Percentiles rank a stretch among this genome's conserved stretches.
These are phyloP conservation scores for Galleria mellonella DNA, from an alignment of 1,140 invertebrate species.

Conservation along the genomic window DNA sequence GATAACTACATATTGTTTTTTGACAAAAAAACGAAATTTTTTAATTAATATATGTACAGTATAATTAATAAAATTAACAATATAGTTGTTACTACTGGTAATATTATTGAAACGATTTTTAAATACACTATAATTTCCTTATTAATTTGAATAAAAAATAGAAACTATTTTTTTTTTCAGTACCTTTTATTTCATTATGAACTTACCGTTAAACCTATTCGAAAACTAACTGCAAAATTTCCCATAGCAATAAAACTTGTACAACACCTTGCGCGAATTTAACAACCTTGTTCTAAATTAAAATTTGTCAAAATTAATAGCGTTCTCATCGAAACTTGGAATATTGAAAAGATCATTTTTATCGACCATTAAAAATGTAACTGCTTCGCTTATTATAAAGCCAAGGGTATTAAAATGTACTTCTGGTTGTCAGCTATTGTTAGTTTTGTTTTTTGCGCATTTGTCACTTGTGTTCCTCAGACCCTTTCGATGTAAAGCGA, in stretches of 20 bases:
- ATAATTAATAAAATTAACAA: too few species aligned
- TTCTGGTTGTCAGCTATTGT: slow-evolving; percentile 45
- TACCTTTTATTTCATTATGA: too few species aligned
- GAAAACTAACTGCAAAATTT: slow-evolving; percentile 17
- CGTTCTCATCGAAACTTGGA: slow-evolving; percentile 45
- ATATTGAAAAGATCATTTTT: slow-evolving; percentile 31
- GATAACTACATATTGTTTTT: too few species aligned
- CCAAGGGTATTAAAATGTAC: slow-evolving; percentile 57
- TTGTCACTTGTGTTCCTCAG: slow-evolving; percentile 32
- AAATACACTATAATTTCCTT: too few species aligned
- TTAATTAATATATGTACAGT: too few species aligned
- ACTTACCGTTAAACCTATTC: too few species aligned
- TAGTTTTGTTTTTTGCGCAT: slow-evolving; percentile 44
- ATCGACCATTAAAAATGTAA: slow-evolving; percentile 57
- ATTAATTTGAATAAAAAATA: too few species aligned
- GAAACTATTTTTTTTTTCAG: too few species aligned
- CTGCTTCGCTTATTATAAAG: slow-evolving; percentile 29
- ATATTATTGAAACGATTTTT: too few species aligned
- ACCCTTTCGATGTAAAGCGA: slow-evolving; percentile 7
- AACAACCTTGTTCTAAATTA: slow-evolving; percentile 3
- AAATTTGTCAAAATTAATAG: slow-evolving; percentile 47
- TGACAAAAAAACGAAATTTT: too few species aligned
- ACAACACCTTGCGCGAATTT: slow-evolving; percentile 2
- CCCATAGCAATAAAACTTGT: slow-evolving; percentile 21
- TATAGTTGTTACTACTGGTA: too few species aligned